Evolutionary conservation across 2,797 vertebrate species (phyloP).

Genomic region (Hipposideros larvatus): DNA sequence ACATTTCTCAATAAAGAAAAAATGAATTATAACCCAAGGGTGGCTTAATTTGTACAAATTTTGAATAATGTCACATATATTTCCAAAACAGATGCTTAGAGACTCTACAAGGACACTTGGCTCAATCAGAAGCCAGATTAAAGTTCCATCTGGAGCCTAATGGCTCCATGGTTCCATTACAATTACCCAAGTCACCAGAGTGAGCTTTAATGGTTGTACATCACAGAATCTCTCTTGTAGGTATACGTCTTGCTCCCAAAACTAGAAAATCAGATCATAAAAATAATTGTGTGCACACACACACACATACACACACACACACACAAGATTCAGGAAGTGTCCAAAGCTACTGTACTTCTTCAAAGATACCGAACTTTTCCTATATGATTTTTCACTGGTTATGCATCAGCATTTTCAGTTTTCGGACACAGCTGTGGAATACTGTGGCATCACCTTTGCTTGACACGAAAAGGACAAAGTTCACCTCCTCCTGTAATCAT

Average conservation of each 20-base stretch:
- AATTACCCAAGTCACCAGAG: slow-evolving; percentile 88
- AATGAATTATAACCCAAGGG: slow-evolving; percentile 89
- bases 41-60: slow-evolving; percentile 90
- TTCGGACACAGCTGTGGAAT: neutral
- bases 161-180: slow-evolving; percentile 87
- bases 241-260: slow-evolving; percentile 61
- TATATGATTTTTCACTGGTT: neutral
- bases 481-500: neutral
- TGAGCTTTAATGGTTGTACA: slow-evolving; percentile 80
- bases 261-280: slow-evolving; percentile 44
- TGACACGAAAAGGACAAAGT: slow-evolving; percentile 4
- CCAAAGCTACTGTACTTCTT: slow-evolving; percentile 12
- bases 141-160: slow-evolving; percentile 89
- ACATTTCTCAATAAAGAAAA: slow-evolving; percentile 89
- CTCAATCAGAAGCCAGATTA: slow-evolving; percentile 90
- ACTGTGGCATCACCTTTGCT: neutral
- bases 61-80: slow-evolving; percentile 90
- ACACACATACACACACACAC: neutral
- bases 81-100: slow-evolving; percentile 91
- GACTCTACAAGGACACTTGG: slow-evolving; percentile 88
- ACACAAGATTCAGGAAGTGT: slow-evolving; percentile 24
- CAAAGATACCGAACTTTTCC: neutral
- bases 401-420: neutral
- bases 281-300: slow-evolving; percentile 5
- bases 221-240: slow-evolving; percentile 71